Percentiles rank a stretch among this genome's conserved stretches.
Conservation (phyloP, 53 echinoderm and acorn worm species). For the Holothuria scabra region DNA sequence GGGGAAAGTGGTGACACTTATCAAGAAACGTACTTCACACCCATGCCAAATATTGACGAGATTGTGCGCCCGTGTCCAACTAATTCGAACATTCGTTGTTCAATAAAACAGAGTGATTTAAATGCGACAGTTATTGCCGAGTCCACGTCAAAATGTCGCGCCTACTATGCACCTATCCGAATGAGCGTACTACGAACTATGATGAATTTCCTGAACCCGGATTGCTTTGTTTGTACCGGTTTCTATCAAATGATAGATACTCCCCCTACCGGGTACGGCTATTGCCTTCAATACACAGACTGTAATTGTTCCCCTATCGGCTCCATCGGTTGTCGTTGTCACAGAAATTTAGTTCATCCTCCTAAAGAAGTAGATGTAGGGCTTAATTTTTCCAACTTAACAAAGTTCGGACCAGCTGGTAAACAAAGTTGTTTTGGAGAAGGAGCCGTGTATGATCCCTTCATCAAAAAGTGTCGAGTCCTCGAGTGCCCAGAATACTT, state of each 20-base stretch:
- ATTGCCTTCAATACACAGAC: neutral
- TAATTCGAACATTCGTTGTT: too few relatives aligned
- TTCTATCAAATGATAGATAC: neutral
- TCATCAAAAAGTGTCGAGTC: neutral
- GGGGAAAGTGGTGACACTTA: too few relatives aligned
- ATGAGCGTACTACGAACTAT: neutral
- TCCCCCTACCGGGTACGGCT: neutral
- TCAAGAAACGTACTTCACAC: too few relatives aligned
- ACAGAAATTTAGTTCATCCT: neutral
- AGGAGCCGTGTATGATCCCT: constrained; percentile 3
- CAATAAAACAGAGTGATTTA: too few relatives aligned
- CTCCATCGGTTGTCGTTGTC: neutral
- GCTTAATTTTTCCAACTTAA: neutral
- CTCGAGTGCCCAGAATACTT: neutral
- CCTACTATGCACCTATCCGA: neutral
- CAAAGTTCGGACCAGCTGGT: neutral
- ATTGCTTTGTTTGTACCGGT: neutral
- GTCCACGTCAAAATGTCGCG: neutral
- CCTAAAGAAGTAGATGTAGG: neutral
- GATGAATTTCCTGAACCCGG: neutral
- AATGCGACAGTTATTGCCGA: neutral
- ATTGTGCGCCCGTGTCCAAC: too few relatives aligned
- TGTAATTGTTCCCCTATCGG: neutral
- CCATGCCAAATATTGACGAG: too few relatives aligned
- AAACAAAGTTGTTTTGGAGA: neutral